Conservation (phyloP, 2,113 vertebrate species). For the Bombycilla garrulus region DNA sequence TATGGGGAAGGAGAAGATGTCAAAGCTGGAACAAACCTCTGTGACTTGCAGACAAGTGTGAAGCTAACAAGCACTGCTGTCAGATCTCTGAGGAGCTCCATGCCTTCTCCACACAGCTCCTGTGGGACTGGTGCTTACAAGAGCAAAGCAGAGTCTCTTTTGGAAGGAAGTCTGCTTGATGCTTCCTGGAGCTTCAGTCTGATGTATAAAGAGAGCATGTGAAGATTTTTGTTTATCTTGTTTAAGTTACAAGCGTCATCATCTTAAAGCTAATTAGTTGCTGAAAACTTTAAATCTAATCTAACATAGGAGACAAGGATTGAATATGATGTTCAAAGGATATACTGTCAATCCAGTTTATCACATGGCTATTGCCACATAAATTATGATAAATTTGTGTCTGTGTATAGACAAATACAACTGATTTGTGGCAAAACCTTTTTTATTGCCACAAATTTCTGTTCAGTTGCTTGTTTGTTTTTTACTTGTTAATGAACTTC, state of each 20-base stretch:
- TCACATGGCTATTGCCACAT: not conserved
- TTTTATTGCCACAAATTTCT: not conserved
- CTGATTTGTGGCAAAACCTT: not conserved
- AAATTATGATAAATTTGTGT: not conserved
- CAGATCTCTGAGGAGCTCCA: fast-evolving
- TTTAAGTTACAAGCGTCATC: not conserved
- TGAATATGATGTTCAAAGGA: not conserved
- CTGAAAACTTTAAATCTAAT: not conserved
- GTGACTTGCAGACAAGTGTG: not conserved
- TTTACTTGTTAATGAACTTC: not conserved
- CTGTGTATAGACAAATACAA: not conserved
- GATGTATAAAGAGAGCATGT: not conserved
- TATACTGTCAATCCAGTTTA: not conserved
- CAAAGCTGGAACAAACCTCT: not conserved
- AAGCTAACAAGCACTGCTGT: not conserved
- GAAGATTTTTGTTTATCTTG: not conserved
- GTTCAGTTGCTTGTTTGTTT: not conserved
- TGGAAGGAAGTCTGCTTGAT: not conserved
- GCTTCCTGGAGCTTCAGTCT: not conserved
- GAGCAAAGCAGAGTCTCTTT: not conserved
- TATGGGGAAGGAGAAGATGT: not conserved
- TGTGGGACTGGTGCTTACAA: not conserved
- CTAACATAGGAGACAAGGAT: not conserved
- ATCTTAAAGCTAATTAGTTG: not conserved
- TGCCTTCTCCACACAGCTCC: not conserved